Percentiles rank a stretch among this genome's conserved stretches.
Conservation (phyloP, 2,113 vertebrate genomes). For the Thermophis baileyi region DNA sequence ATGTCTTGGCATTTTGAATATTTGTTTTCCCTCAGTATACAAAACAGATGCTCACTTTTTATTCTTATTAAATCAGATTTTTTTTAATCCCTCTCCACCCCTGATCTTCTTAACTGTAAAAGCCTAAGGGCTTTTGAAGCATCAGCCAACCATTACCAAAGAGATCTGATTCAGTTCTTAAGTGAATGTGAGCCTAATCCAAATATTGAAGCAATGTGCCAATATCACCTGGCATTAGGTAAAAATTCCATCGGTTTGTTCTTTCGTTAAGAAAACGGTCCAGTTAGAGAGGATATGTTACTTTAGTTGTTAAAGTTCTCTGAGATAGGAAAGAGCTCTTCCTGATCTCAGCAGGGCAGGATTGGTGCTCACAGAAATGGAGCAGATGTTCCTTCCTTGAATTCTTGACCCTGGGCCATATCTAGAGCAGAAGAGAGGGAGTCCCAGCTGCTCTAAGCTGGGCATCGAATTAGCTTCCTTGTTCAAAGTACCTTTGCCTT, state of each 20-base stretch:
- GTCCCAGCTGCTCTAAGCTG: neutral
- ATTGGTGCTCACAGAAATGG: neutral
- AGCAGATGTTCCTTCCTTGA: conserved; percentile 6
- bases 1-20: neutral
- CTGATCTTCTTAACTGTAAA: neutral
- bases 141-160: neutral
- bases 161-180: neutral
- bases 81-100: neutral
- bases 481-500: neutral
- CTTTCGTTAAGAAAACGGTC: neutral
- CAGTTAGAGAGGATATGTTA: neutral
- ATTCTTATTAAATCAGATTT: neutral
- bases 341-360: neutral
- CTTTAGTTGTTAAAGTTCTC: neutral
- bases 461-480: neutral
- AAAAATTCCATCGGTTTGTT: neutral
- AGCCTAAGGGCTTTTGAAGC: neutral
- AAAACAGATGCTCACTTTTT: neutral
- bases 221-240: neutral
- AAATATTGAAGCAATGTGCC: neutral
- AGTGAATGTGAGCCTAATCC: neutral
- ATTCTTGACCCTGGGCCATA: conserved; percentile 4
- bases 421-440: neutral
- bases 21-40: neutral
- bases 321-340: neutral